Base-by-base conservation (phyloP, 2,113 vertebrate species). In the Acrocephalus arundinaceus region DNA sequence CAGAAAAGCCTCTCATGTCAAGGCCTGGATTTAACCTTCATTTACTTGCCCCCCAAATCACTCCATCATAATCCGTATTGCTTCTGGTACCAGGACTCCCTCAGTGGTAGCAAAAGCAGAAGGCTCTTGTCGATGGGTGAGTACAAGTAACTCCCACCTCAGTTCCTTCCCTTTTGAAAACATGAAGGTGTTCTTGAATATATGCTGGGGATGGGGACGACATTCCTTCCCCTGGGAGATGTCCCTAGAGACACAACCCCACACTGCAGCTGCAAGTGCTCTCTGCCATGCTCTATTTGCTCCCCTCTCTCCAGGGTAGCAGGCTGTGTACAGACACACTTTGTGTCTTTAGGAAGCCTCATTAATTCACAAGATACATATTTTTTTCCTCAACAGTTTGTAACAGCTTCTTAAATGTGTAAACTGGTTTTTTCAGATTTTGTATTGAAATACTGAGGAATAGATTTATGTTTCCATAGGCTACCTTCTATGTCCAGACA, bases 391-490 rank as follows among this genome's bases (percentile, higher is more conserved):
- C 92, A 95, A 96, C 97, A 97, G 96, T 96, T 96, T 96, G 92
- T 97, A 97, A 95, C 97, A 97, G 96, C 96, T 97, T 98, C 87
- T 97, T 96, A 95, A 97, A 97, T 78, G 94, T 97, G 96, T 95
- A 97, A 97, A 98, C 96, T 85, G 94, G 66, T 93, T 71, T 97
- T 94, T 97, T 94, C 79, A 82, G 59, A 79, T 94, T 94, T 72
- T 72, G 22, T 91, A 89, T 82, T 94, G 78, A 96, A 92, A 87
- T 61, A 62, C 31, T 1, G 49, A 91, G 85, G 96, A 93, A 95
- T 92, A 95, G 96, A 97, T 97, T 94, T 96, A 90, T 96, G 82
- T 95, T 97, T 96, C 85, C 67, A 80, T 87, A 91, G 89, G 94
- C 79, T 97, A 87, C 45, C 96, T 95, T 92, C 90, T 74, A 88